A percentile compares a stretch with the other conserved stretches of the same genome.
Conservation (phyloP, 2,888 invertebrate species). For the Tolmerus cingulatus region DNA sequence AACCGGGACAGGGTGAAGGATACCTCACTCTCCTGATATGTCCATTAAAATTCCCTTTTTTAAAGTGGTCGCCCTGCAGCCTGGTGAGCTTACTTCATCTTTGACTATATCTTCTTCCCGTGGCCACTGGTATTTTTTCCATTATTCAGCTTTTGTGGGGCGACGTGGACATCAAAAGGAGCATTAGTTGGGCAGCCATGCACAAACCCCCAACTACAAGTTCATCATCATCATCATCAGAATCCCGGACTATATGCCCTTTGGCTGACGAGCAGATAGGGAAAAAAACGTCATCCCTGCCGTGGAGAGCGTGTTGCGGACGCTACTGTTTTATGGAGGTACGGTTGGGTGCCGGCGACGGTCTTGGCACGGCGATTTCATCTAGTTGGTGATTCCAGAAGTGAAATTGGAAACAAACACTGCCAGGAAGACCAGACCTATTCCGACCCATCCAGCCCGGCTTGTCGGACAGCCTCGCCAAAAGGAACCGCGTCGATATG, state of each 20-base stretch:
- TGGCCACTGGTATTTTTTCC: constrained; percentile 3
- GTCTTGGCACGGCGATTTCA: not conserved
- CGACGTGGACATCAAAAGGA: constrained; percentile 6
- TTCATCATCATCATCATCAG: constrained; percentile 21
- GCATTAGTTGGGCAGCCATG: constrained; percentile 23
- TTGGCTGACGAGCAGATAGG: not conserved
- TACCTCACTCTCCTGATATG: not conserved
- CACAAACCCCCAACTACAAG: constrained; percentile 23
- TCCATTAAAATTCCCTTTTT: constrained; percentile 17
- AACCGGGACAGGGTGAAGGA: not conserved
- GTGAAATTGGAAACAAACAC: constrained; percentile 23
- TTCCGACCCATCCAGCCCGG: not conserved
- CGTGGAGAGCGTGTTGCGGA: not conserved
- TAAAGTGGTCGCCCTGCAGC: not conserved
- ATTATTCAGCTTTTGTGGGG: not conserved
- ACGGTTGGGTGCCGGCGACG: not conserved
- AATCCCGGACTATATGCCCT: constrained; percentile 11
- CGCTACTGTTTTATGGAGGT: not conserved
- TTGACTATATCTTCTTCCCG: not conserved
- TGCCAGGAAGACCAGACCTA: not conserved
- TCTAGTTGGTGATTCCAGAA: constrained; percentile 8
- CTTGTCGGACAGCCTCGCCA: not conserved
- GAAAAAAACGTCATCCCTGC: not conserved
- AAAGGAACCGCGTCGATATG: constrained; percentile 18
- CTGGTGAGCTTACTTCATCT: not conserved